phyloP scores from a whole-genome alignment of 2,113 vertebrate species.

The Dromaius novaehollandiae region DNA sequence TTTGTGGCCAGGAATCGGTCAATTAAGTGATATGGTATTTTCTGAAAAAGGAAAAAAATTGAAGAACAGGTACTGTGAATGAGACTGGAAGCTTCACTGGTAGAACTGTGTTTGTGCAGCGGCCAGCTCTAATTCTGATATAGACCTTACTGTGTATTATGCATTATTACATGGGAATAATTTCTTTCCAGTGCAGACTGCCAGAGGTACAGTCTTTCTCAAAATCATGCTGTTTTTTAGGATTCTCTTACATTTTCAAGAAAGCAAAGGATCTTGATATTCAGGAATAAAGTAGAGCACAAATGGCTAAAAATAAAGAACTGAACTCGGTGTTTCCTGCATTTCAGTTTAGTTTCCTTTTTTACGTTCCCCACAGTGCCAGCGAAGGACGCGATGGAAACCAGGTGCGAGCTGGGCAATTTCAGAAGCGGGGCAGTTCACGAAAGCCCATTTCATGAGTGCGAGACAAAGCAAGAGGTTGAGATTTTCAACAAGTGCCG shows the following conservation, averaged over 20 bases:
- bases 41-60: background rate
- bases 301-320: background rate
- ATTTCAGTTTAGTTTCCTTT: background rate
- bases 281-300: background rate
- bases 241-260: background rate
- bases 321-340: background rate
- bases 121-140: constrained; percentile 41
- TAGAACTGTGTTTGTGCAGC: constrained; percentile 60
- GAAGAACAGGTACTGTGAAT: constrained; percentile 38
- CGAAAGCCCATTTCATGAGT: background rate
- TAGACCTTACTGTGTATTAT: background rate
- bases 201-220: background rate
- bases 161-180: constrained; percentile 36
- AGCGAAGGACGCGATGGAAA: background rate
- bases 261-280: background rate
- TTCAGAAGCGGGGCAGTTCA: background rate
- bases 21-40: background rate
- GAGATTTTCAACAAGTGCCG: background rate
- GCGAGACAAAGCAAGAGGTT: background rate
- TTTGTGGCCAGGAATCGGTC: constrained; percentile 23
- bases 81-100: background rate
- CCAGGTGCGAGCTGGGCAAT: background rate
- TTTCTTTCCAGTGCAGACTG: constrained; percentile 8
- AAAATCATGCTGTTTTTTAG: background rate
- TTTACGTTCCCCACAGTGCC: background rate